Base-by-base conservation (phyloP, 2,888 invertebrate genomes). In the Drosophila leonis region DNA sequence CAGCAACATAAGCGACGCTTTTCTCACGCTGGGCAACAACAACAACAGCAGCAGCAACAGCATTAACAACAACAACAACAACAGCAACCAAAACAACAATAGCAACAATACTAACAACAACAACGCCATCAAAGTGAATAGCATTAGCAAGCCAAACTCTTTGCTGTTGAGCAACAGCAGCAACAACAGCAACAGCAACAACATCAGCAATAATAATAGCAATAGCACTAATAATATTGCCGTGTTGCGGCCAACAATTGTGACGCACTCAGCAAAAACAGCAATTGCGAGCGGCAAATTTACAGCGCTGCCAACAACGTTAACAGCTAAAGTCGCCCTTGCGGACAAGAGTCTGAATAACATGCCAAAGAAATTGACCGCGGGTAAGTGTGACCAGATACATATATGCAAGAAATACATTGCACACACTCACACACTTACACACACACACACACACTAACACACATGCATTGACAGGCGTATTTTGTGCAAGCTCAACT, bases 361-460 rank as follows among this genome's bases (percentile, higher is more conserved):
- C 60, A 86, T 86, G 86, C 86, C 86, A 88, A 86, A 86, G 88
- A 86, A 88, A 77, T 37, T 82, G 54, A 60, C 71, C 24, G 70
- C 71, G 31, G 71, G 86, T 86, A 75, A 88, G 90, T 86, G 59
- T 70, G 60, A 63, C 74, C 56, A 72, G 37, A 37, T 4, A 9
- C 27, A 9, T 2, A 24, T 8, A 18, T 20, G 51, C n/a, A 41
- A 35, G 39, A 24, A n/a, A 42, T 20, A 35, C 31, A 35, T 3
- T n/a, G 31, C 8, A 31, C 12, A 20, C 39, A 56, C 33, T 13
- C 13, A 15, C 33, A 39, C 12, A 8, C 8, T 18, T 4, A 12
- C 8, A 35, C 20, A 55, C 13, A 33, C 15, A 15, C 24, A 44
- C 13, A 42, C 9, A 12, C n/a, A 44, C 46, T 42, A 12, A 39